A percentile compares a stretch with the other conserved stretches of the same genome.
These are phyloP conservation scores for Antedon mediterranea DNA, from an alignment of 53 echinoderm and acorn worm genomes.

Conservation along the genomic window DNA sequence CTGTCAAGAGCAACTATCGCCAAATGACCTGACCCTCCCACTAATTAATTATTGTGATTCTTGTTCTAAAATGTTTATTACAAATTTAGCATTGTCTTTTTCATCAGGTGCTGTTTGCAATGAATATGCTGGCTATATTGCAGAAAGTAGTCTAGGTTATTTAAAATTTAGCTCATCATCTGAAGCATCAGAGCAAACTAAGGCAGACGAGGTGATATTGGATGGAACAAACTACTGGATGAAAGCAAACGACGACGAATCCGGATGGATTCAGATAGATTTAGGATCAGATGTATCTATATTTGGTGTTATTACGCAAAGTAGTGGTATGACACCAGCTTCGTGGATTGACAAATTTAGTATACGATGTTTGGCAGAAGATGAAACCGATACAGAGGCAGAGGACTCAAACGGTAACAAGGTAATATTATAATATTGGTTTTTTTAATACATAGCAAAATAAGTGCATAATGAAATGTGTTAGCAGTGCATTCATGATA, in stretches of 20 bases:
- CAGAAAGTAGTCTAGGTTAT: neutral
- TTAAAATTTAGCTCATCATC: neutral
- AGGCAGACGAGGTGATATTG: neutral
- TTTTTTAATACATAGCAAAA: too few species aligned
- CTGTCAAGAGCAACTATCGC: too few species aligned
- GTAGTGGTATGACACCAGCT: neutral
- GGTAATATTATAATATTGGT: neutral
- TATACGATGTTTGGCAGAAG: neutral
- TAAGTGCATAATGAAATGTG: too few species aligned
- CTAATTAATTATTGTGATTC: too few species aligned
- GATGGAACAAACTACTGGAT: neutral
- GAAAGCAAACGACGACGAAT: neutral
- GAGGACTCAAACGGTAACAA: neutral
- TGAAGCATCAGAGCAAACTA: neutral
- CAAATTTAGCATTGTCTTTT: too few species aligned
- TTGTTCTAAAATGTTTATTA: too few species aligned
- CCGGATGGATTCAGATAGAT: neutral
- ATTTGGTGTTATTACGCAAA: neutral
- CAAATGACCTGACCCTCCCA: too few species aligned
- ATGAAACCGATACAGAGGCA: neutral
- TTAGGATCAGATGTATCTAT: neutral
- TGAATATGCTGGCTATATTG: neutral
- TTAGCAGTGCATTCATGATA: too few species aligned
- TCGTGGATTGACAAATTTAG: neutral
- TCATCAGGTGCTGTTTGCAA: neutral